Base-by-base conservation (phyloP, 2,797 vertebrate species). In the Melanogrammus aeglefinus region DNA sequence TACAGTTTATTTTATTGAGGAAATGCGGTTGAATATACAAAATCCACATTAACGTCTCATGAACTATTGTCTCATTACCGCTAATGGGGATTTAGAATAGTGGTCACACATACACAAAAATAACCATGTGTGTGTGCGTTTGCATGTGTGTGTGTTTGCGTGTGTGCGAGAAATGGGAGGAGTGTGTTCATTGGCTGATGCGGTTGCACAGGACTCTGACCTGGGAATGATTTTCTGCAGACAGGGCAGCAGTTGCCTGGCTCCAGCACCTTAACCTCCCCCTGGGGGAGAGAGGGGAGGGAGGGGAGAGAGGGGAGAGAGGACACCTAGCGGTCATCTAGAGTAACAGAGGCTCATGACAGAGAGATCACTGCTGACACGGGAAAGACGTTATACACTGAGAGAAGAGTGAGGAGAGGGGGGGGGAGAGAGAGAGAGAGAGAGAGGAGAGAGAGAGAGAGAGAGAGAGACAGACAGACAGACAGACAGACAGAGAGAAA, bases 161-260 rank as follows among this genome's bases (percentile, higher is more conserved):
- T 57, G 47, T 57, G 47, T 57, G 47, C 3, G 21, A 16, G 44
- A 16, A 14, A 47, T 47, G 13, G 14, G 44, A 47, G 21, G 6
- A 57, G 16, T 18, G 5, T 21, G 51, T n/a, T 57, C 51, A 57
- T 57, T 57, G 21, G 16, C 7, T 21, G 16, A 7, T 57, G 51
- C 51, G 12, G 57, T 21, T 0, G 57, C 57, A 24, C 21, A 8
- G 1, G 57, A 33, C 44, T 77, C 91, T 10, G 84, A 97, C 96
- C 95, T 41, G 85, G 86, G 78, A 93, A 88, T 39, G 89, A 87
- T 76, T 81, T 93, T 76, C 88, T 94, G 81, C 97, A 98, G 39
- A 94, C 85, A 0, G 96, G 96, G 87, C 96, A 98, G 84, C 97
- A 98, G 83, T 85, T 88, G 41, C 91, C 94, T 0, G 94, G 91